Evolutionary conservation across 2,888 invertebrate species (phyloP).

Genomic region (Caenorhabditis sp.): DNA sequence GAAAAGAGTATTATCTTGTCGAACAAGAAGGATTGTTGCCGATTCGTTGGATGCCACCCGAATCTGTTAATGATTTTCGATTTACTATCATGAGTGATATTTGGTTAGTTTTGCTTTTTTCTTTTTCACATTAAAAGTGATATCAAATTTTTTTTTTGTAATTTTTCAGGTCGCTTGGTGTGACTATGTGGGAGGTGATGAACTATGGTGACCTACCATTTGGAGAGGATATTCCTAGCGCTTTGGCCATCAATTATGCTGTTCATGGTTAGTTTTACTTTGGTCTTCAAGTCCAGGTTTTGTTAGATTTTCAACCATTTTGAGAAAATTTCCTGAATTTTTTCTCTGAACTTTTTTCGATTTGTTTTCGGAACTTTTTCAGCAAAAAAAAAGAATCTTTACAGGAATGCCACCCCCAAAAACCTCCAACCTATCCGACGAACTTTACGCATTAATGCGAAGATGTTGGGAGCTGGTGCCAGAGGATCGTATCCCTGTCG

Average conservation of each 20-base stretch:
- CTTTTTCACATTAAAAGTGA: not conserved
- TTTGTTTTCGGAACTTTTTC: no score
- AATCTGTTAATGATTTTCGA: slow-evolving; percentile 93
- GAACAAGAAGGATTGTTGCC: slow-evolving; percentile 54
- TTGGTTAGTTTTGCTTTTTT: slow-evolving; percentile 77
- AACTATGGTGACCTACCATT: slow-evolving; percentile 96
- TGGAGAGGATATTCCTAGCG: no score
- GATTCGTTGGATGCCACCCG: slow-evolving; percentile 94
- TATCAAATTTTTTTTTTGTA: not conserved
- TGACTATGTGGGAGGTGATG: slow-evolving; percentile 97
- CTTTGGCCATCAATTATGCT: no score
- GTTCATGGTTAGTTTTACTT: no score
- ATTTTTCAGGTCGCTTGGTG: slow-evolving; percentile 81
- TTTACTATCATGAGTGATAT: slow-evolving; percentile 97
- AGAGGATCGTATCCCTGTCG: slow-evolving; percentile 86
- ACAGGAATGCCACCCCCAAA: slow-evolving; percentile 86
- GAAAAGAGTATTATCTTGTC: slow-evolving; percentile 66
- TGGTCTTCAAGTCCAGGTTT: no score
- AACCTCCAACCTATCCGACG: slow-evolving; percentile 88
- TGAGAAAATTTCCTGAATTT: no score
- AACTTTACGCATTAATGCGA: slow-evolving; percentile 86
- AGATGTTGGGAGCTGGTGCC: slow-evolving; percentile 97
- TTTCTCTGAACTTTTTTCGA: no score
- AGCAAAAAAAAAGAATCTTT: slow-evolving; percentile 1
- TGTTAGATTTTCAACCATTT: no score